A percentile compares a stretch with the other conserved stretches of the same genome.
phyloP scores from a whole-genome alignment of 2,113 vertebrate genomes.

The Dromiciops gliroides region DNA sequence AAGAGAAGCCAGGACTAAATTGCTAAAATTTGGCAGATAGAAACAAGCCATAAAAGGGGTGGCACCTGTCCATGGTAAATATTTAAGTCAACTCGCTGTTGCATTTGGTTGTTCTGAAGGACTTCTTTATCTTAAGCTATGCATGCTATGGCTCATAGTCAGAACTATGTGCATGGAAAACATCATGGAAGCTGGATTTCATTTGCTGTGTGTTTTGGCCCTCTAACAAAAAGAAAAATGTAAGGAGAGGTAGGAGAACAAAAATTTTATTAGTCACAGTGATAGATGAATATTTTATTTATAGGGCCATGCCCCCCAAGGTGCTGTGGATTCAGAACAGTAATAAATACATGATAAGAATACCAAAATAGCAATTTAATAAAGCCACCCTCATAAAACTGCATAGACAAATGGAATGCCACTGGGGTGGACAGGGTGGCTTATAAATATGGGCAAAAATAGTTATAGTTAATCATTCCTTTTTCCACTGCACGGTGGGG shows the following conservation, averaged over 20 bases:
- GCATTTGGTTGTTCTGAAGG: no score
- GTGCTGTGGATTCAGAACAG: background rate
- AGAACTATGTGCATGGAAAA: background rate
- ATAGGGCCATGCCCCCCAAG: background rate
- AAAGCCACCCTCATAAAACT: conserved; percentile 1
- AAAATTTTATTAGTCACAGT: background rate
- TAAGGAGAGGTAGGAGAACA: background rate
- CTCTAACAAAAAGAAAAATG: conserved; percentile 19
- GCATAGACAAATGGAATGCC: background rate
- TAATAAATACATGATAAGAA: conserved; percentile 3
- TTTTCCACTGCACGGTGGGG: background rate
- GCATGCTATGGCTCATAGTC: background rate
- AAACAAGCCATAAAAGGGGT: background rate
- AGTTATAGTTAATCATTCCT: background rate
- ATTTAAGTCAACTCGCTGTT: background rate
- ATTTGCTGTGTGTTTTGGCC: background rate
- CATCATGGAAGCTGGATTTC: background rate
- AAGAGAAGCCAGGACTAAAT: no score
- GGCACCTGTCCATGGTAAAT: background rate
- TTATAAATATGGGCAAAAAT: background rate
- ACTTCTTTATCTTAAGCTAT: background rate
- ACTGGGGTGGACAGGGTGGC: background rate
- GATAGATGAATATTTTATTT: conserved; percentile 43
- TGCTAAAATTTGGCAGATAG: background rate
- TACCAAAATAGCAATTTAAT: conserved; percentile 13